Conservation (phyloP, 2,797 vertebrate species). For the Cyprinodon diabolis region DNA sequence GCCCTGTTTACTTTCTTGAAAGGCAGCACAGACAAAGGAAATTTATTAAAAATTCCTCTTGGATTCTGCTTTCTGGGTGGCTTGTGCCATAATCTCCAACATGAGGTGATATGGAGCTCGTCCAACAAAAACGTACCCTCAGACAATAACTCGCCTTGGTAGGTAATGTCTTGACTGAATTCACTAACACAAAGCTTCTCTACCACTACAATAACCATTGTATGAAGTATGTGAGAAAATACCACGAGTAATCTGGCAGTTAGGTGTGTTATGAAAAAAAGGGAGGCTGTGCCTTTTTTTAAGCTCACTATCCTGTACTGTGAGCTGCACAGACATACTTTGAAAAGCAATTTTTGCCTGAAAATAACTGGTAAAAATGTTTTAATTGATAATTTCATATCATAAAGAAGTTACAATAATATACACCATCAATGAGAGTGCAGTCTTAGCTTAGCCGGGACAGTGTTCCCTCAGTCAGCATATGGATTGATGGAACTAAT, state of each 20-base stretch:
- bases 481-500: slow-evolving; percentile 33
- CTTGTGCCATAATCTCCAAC: slow-evolving; percentile 71
- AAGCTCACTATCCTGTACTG: slow-evolving; percentile 37
- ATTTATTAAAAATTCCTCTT: slow-evolving; percentile 79
- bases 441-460: slow-evolving; percentile 41
- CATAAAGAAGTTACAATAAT: slow-evolving; percentile 61
- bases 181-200: slow-evolving; percentile 53
- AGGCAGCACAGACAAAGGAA: slow-evolving; percentile 38
- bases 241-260: slow-evolving; percentile 30
- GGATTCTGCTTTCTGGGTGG: slow-evolving; percentile 76
- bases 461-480: slow-evolving; percentile 54
- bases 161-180: slow-evolving; percentile 61
- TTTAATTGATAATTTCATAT: slow-evolving; percentile 34
- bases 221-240: slow-evolving; percentile 47
- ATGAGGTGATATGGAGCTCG: slow-evolving; percentile 75
- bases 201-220: slow-evolving; percentile 19
- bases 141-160: slow-evolving; percentile 66
- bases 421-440: slow-evolving; percentile 57
- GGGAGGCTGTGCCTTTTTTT: slow-evolving; percentile 3
- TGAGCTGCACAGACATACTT: slow-evolving; percentile 37
- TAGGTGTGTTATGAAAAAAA: slow-evolving; percentile 42
- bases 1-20: slow-evolving; percentile 2
- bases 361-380: slow-evolving; percentile 30
- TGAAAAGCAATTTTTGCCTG: slow-evolving; percentile 38
- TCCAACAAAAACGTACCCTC: slow-evolving; percentile 73